A percentile compares a stretch with the other conserved stretches of the same genome.
These are phyloP conservation scores for Sphaerophoria taeniata DNA, from an alignment of 2,888 invertebrate species.

Conservation along the genomic window DNA sequence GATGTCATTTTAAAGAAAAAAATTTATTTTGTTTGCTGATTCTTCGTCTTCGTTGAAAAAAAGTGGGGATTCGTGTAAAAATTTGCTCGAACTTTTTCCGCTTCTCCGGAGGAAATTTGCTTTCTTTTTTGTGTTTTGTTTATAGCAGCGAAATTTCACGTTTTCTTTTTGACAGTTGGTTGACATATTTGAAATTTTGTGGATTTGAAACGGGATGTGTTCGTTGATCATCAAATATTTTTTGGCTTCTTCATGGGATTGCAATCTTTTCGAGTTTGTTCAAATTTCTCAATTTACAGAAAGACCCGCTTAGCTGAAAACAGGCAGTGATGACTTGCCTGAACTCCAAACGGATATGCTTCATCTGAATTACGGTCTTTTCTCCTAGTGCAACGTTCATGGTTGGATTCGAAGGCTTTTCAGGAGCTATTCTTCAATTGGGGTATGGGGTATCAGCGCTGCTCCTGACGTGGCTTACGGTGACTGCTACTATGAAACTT, in stretches of 20 bases:
- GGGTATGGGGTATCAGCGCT: no score
- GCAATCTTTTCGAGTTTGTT: background rate
- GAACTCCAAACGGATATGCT: no score
- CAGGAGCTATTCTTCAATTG: no score
- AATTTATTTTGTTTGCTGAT: slow-evolving; percentile 1
- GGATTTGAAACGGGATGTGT: slow-evolving; percentile 2
- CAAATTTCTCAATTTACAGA: no score
- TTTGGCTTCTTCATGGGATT: background rate
- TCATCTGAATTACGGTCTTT: no score
- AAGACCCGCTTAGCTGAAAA: no score
- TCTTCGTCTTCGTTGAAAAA: background rate
- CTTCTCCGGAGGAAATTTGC: background rate
- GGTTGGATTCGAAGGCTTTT: no score
- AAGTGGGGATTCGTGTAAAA: slow-evolving; percentile 16
- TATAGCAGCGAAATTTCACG: background rate
- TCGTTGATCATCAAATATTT: background rate
- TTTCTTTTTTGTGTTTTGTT: slow-evolving; percentile 9
- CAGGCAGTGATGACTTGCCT: no score
- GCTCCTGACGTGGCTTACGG: no score
- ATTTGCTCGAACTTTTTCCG: background rate
- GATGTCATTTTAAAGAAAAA: slow-evolving; percentile 67
- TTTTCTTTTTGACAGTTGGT: background rate
- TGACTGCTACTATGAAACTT: no score
- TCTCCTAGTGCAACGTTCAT: no score
- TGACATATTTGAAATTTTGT: background rate